Percentiles rank a stretch among this genome's conserved stretches.
These are phyloP conservation scores for Hydrochoerus hydrochaeris DNA, from an alignment of 2,113 vertebrate species.

Conservation along the genomic window DNA sequence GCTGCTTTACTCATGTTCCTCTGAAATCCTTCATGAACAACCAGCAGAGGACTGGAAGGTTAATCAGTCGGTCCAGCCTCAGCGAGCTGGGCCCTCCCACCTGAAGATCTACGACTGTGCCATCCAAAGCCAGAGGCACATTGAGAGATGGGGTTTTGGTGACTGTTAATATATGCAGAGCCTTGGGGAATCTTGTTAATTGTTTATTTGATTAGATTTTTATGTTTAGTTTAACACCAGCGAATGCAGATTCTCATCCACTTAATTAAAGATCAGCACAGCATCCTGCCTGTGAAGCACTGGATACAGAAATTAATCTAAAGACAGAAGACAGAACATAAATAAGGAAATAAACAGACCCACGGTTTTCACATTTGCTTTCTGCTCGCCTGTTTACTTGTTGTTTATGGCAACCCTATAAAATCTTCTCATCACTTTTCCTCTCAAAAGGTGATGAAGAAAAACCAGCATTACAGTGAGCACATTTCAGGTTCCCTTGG, in stretches of 20 bases:
- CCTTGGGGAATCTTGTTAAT: conserved; percentile 3
- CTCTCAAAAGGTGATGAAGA: neutral
- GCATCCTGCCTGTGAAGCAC: neutral
- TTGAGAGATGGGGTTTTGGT: neutral
- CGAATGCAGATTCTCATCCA: neutral
- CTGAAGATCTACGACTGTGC: neutral
- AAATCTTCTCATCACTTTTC: neutral
- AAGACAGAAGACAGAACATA: conserved; percentile 60
- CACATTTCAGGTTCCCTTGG: neutral
- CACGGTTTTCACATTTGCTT: conserved; percentile 3
- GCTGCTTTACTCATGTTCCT: neutral
- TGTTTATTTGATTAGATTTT: conserved; percentile 61
- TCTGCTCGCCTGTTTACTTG: conserved; percentile 39
- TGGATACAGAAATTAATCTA: conserved; percentile 64
- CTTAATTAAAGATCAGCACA: conserved; percentile 43
- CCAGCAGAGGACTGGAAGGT: neutral
- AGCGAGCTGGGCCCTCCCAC: neutral
- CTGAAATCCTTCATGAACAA: neutral
- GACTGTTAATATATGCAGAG: neutral
- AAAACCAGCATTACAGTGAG: neutral
- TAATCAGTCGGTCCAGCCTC: neutral
- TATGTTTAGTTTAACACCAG: neutral
- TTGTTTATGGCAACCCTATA: neutral
- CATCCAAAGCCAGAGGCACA: neutral
- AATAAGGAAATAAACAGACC: conserved; percentile 56